These are phyloP conservation scores for Phasianus colchicus DNA, from an alignment of 2,113 vertebrate genomes.

Conservation along the genomic window DNA sequence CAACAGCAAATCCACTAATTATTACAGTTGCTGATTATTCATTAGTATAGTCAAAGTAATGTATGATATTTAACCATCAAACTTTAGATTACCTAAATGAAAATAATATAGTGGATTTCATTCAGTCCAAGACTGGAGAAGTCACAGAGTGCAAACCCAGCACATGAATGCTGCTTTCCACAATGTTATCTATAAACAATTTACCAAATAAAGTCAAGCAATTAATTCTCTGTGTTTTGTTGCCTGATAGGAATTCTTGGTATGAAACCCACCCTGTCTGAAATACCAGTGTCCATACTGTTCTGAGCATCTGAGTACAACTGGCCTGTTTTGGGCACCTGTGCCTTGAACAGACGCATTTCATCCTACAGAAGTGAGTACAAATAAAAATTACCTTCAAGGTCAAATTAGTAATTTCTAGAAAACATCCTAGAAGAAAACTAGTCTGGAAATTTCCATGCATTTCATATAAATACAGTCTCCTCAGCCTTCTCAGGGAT, in stretches of 20 bases:
- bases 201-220: not conserved
- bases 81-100: not conserved
- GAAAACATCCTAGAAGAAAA: not conserved
- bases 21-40: conserved; percentile 40
- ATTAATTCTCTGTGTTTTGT: conserved; percentile 13
- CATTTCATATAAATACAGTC: not conserved
- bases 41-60: not conserved
- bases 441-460: not conserved
- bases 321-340: not conserved
- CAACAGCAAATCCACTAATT: not conserved
- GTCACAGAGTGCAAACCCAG: not conserved
- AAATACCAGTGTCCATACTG: not conserved
- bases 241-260: not conserved
- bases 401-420: not conserved
- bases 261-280: conserved; percentile 8
- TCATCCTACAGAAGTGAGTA: not conserved
- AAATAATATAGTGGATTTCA: not conserved
- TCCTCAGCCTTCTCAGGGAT: not conserved
- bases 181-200: not conserved
- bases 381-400: not conserved
- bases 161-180: not conserved
- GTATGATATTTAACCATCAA: conserved; percentile 57
- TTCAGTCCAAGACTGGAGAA: not conserved
- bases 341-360: not conserved
- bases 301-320: conserved; percentile 4